These are phyloP conservation scores for Ctenodactylus gundi DNA, from an alignment of 2,113 vertebrate species.

Conservation along the genomic window DNA sequence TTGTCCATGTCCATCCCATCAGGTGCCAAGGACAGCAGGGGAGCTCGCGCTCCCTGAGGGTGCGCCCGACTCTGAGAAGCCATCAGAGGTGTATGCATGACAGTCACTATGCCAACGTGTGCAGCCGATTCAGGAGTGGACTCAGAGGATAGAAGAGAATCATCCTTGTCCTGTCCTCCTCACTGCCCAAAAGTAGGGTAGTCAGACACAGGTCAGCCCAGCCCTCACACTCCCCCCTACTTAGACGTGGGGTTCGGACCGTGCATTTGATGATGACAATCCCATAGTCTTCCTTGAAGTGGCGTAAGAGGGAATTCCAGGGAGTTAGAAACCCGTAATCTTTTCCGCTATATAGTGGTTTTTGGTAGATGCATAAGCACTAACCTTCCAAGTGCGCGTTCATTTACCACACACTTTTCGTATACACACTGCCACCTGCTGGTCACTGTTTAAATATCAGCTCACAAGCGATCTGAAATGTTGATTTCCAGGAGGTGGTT, in stretches of 20 bases:
- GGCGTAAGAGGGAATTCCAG: not conserved
- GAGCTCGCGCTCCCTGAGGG: too few relatives aligned
- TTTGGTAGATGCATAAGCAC: not conserved
- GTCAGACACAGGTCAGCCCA: not conserved
- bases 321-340: not conserved
- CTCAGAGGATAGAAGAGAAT: not conserved
- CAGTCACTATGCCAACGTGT: not conserved
- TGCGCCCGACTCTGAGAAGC: too few relatives aligned
- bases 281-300: not conserved
- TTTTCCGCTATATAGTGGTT: not conserved
- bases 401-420: not conserved
- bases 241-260: not conserved
- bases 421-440: conserved; percentile 75
- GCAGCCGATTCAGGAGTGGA: not conserved
- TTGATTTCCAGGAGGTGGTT: not conserved
- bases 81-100: not conserved
- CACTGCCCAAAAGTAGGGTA: not conserved
- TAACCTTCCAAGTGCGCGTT: not conserved
- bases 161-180: not conserved
- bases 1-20: too few relatives aligned
- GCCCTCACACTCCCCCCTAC: not conserved
- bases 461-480: not conserved
- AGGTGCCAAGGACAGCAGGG: too few relatives aligned
- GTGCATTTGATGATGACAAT: not conserved
- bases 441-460: not conserved